Conservation (phyloP, 1,140 invertebrate genomes). For the Chlorops oryzae region DNA sequence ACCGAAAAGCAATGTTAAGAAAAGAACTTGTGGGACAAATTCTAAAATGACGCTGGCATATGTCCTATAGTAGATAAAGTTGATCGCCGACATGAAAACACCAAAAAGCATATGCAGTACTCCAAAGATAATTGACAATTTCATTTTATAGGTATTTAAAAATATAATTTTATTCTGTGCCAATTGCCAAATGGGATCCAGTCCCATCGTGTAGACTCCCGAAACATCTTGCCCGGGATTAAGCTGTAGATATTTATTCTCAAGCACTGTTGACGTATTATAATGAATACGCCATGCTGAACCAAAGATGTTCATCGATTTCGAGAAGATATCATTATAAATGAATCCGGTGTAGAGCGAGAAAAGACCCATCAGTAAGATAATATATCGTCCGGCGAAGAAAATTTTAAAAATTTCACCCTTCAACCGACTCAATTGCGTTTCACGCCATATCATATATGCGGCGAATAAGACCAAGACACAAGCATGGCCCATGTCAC, state of each 20-base stretch:
- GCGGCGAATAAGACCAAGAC: slow-evolving; percentile 69
- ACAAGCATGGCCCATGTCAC: slow-evolving; percentile 87
- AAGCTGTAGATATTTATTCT: slow-evolving; percentile 52
- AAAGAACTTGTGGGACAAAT: slow-evolving; percentile 89
- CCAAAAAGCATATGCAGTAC: slow-evolving; percentile 97
- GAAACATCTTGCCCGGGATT: slow-evolving; percentile 51
- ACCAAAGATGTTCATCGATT: slow-evolving; percentile 75
- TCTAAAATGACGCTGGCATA: slow-evolving; percentile 77
- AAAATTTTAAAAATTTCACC: slow-evolving; percentile 75
- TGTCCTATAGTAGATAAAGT: slow-evolving; percentile 80
- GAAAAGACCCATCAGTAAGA: slow-evolving; percentile 77
- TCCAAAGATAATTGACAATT: slow-evolving; percentile 92
- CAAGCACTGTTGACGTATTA: slow-evolving; percentile 49
- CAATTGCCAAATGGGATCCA: slow-evolving; percentile 86
- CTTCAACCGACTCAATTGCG: slow-evolving; percentile 50
- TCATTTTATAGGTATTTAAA: slow-evolving; percentile 98
- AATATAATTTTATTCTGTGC: slow-evolving; percentile 94
- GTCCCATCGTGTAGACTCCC: slow-evolving; percentile 73
- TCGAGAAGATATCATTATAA: slow-evolving; percentile 81
- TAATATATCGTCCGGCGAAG: slow-evolving; percentile 78
- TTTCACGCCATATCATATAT: slow-evolving; percentile 69
- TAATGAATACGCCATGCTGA: slow-evolving; percentile 61
- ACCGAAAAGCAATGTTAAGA: slow-evolving; percentile 84
- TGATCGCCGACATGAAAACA: slow-evolving; percentile 78
- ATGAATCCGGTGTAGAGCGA: slow-evolving; percentile 78